phyloP scores from a whole-genome alignment of 2,888 invertebrate genomes.

The Tenthredo scrophulariae region DNA sequence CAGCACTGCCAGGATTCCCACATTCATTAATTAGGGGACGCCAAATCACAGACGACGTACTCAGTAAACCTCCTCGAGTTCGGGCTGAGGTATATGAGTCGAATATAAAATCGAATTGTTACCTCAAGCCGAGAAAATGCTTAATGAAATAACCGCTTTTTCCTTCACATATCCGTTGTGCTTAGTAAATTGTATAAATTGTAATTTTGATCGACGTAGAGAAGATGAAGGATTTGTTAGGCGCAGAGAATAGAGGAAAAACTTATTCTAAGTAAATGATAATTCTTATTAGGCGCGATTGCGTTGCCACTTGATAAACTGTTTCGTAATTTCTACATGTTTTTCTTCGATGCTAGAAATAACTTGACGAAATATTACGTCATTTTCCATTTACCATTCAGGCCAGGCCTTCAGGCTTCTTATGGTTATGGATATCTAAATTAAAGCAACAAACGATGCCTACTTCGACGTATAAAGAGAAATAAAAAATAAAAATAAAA shows the following conservation, averaged over 20 bases:
- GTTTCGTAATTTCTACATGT: slow-evolving; percentile 43
- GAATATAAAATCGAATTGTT: slow-evolving; percentile 33
- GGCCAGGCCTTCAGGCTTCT: slow-evolving; percentile 20
- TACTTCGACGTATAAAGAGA: background rate
- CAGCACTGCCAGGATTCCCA: slow-evolving; percentile 66
- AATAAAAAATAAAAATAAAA: background rate
- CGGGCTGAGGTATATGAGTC: background rate
- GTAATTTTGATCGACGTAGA: slow-evolving; percentile 43
- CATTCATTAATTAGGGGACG: slow-evolving; percentile 44
- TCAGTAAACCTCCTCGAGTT: slow-evolving; percentile 20
- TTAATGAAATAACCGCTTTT: slow-evolving; percentile 40
- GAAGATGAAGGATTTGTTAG: slow-evolving; percentile 9
- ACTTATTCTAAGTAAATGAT: slow-evolving; percentile 25
- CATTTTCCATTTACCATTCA: slow-evolving; percentile 26
- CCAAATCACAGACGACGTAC: slow-evolving; percentile 45
- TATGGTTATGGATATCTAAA: slow-evolving; percentile 26
- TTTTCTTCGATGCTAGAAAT: slow-evolving; percentile 40
- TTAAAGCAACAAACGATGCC: slow-evolving; percentile 23
- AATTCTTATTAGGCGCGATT: slow-evolving; percentile 43
- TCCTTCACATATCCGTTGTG: slow-evolving; percentile 44
- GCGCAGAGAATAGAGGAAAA: background rate
- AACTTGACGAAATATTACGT: slow-evolving; percentile 37
- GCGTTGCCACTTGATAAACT: slow-evolving; percentile 43
- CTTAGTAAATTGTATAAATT: slow-evolving; percentile 26
- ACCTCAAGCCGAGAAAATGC: slow-evolving; percentile 55